Percentiles rank a stretch among this genome's conserved stretches.
Evolutionary conservation across 2,113 vertebrate species (phyloP).

Genomic region (Prochilodus magdalenae): DNA sequence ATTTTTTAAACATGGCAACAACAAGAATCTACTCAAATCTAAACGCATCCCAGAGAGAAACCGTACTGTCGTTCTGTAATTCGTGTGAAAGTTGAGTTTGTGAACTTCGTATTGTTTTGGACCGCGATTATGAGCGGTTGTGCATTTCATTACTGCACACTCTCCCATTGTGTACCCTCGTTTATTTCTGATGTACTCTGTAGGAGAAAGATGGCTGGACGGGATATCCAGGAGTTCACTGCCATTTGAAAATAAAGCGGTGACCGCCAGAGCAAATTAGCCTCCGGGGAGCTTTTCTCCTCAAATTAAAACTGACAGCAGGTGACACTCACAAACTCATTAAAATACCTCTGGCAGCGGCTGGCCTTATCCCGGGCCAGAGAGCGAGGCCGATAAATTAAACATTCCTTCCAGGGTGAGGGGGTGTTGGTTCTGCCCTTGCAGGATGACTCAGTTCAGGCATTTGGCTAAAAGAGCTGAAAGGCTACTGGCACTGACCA

Average conservation of each 20-base stretch:
- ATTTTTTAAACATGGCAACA: no score
- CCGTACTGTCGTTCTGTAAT: no score
- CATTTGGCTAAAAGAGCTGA: constrained; percentile 14
- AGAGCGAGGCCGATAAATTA: constrained; percentile 40
- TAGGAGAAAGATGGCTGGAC: no score
- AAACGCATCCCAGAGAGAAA: no score
- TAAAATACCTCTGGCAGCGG: constrained; percentile 47
- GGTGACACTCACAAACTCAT: constrained; percentile 59
- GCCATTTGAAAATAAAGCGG: constrained; percentile 28
- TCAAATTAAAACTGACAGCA: constrained; percentile 63
- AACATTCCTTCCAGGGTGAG: constrained; percentile 7
- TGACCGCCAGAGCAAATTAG: constrained; percentile 53
- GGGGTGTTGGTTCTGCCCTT: background rate
- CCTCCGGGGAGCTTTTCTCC: constrained; percentile 46
- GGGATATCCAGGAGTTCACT: background rate
- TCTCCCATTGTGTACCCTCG: no score
- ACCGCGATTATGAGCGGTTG: no score
- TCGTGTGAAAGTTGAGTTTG: no score
- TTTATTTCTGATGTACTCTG: no score
- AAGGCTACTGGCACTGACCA: background rate
- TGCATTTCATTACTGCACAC: no score
- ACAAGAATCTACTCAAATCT: no score
- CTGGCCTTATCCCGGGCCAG: constrained; percentile 21
- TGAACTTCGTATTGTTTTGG: no score
- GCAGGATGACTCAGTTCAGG: constrained; percentile 7